phyloP scores from a whole-genome alignment of 2,797 vertebrate genomes.

The Mormyrus hasselquistii region DNA sequence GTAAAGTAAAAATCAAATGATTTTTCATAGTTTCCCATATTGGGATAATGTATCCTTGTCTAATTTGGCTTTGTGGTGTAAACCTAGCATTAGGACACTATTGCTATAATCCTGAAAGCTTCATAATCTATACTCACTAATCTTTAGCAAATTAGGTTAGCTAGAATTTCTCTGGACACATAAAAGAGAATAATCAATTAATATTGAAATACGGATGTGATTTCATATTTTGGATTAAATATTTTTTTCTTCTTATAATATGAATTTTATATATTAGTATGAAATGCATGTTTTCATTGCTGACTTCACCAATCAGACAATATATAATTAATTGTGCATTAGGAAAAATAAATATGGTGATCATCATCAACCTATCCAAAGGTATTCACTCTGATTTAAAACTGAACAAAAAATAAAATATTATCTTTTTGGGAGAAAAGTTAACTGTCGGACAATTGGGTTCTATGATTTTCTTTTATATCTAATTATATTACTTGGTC shows the following conservation, averaged over 20 bases:
- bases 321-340: not conserved
- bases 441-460: not conserved
- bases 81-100: not conserved
- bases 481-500: not conserved
- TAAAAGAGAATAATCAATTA: not conserved
- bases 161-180: not conserved
- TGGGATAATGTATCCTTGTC: not conserved
- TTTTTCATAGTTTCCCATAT: not conserved
- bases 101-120: not conserved
- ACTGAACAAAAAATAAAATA: not conserved
- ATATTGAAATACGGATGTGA: not conserved
- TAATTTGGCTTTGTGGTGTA: not conserved
- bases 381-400: not conserved
- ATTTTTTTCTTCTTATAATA: not conserved
- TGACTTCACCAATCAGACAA: not conserved
- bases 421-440: not conserved
- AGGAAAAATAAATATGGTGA: not conserved
- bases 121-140: not conserved
- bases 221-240: not conserved
- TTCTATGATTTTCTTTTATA: not conserved
- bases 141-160: not conserved
- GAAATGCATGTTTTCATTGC: not conserved
- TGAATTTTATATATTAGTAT: not conserved
- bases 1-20: conserved; percentile 10
- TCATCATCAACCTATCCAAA: not conserved